phyloP scores from a whole-genome alignment of 2,797 vertebrate genomes.

The Labeo calbasu region DNA sequence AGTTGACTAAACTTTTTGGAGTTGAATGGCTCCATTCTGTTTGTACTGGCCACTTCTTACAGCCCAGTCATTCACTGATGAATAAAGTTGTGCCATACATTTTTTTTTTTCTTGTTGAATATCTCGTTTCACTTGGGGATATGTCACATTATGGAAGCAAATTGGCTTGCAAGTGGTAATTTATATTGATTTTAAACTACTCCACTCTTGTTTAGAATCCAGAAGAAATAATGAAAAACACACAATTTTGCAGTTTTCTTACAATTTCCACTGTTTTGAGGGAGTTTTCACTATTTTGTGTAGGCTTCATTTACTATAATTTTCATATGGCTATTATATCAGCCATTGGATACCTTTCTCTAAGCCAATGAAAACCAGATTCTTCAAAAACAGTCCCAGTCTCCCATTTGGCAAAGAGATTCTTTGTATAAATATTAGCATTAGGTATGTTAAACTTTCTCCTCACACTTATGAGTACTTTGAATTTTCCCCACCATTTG shows the following conservation, averaged over 20 bases:
- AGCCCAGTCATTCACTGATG: too few relatives aligned
- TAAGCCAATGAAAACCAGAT: neutral
- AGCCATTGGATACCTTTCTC: neutral
- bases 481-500: conserved; percentile 12
- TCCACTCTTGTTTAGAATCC: neutral
- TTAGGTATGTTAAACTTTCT: conserved; percentile 10
- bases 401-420: conserved; percentile 44
- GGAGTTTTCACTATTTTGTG: neutral
- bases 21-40: neutral
- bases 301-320: neutral
- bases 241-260: neutral
- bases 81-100: neutral
- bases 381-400: conserved; percentile 9
- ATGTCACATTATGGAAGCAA: neutral
- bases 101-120: neutral
- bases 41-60: neutral
- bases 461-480: neutral
- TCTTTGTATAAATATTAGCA: conserved; percentile 22
- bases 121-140: neutral
- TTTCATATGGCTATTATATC: neutral
- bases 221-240: neutral
- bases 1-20: too few relatives aligned
- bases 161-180: neutral
- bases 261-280: neutral
- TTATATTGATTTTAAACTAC: neutral